Conservation (phyloP, 2,797 vertebrate species). For the Fratercula arctica region DNA sequence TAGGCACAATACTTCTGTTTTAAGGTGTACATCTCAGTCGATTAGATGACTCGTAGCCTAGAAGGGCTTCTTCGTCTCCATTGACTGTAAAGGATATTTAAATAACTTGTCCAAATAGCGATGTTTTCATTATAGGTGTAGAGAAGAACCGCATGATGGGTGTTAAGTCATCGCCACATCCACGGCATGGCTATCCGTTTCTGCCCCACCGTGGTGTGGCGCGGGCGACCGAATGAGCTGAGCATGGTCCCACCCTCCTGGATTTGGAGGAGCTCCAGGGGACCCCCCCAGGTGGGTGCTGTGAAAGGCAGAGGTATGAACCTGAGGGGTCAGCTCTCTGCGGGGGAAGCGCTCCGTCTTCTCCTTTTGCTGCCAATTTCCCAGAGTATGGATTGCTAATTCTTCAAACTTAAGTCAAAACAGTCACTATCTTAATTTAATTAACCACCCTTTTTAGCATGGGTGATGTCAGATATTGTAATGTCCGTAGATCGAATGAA, state of each 20-base stretch:
- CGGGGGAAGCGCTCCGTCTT: background rate
- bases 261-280: background rate
- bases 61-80: background rate
- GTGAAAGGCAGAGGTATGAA: background rate
- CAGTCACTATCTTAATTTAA: constrained; percentile 22
- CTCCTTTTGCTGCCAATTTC: background rate
- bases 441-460: background rate
- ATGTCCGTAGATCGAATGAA: background rate
- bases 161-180: background rate
- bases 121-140: background rate
- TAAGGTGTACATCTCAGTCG: background rate
- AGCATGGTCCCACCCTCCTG: background rate
- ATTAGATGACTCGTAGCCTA: constrained; percentile 8
- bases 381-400: background rate
- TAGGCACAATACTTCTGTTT: constrained; percentile 5
- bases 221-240: background rate
- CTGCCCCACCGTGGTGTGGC: fast-evolving
- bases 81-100: background rate
- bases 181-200: fast-evolving
- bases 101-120: background rate
- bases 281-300: background rate
- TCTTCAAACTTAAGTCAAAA: constrained; percentile 1
- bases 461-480: constrained; percentile 15
- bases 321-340: background rate
- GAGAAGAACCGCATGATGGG: background rate